Evolutionary conservation across 2,797 vertebrate species (phyloP).

Genomic region (Sebastes nivosus): DNA sequence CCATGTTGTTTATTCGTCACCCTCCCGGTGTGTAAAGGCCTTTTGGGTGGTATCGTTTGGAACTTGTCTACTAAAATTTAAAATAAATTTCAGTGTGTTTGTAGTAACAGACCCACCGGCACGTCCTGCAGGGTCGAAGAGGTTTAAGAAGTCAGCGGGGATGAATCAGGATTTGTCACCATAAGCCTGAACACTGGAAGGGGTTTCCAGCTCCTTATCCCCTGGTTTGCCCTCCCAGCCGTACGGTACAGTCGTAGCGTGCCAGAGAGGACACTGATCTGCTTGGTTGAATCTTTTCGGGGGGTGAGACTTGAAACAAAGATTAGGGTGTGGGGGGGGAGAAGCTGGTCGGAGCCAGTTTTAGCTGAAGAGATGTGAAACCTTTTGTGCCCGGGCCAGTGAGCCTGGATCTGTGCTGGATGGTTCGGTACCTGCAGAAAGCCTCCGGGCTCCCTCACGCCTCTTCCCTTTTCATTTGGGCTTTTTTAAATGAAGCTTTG

Average conservation of each 20-base stretch:
- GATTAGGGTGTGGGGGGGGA: slow-evolving; percentile 29
- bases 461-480: slow-evolving; percentile 46
- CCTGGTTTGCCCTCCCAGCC: slow-evolving; percentile 3
- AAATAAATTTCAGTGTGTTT: neutral
- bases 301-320: slow-evolving; percentile 55
- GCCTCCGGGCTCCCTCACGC: slow-evolving; percentile 27
- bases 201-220: slow-evolving; percentile 11
- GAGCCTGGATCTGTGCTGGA: slow-evolving; percentile 48
- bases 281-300: slow-evolving; percentile 64
- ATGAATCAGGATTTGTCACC: slow-evolving; percentile 27
- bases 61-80: too few relatives aligned
- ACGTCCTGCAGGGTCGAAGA: neutral
- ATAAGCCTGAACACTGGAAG: slow-evolving; percentile 11
- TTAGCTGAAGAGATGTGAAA: slow-evolving; percentile 52
- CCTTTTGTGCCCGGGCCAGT: slow-evolving; percentile 68
- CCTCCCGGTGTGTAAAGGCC: too few relatives aligned
- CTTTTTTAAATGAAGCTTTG: slow-evolving; percentile 48
- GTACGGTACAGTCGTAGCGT: neutral
- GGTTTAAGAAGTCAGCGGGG: slow-evolving; percentile 22
- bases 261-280: slow-evolving; percentile 51
- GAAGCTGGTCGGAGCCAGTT: slow-evolving; percentile 57
- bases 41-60: too few relatives aligned
- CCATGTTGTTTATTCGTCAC: too few relatives aligned
- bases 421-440: slow-evolving; percentile 67
- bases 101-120: neutral